A percentile compares a stretch with the other conserved stretches of the same genome.
Conservation (phyloP, 2,113 vertebrate species). For the Meleagris gallopavo region DNA sequence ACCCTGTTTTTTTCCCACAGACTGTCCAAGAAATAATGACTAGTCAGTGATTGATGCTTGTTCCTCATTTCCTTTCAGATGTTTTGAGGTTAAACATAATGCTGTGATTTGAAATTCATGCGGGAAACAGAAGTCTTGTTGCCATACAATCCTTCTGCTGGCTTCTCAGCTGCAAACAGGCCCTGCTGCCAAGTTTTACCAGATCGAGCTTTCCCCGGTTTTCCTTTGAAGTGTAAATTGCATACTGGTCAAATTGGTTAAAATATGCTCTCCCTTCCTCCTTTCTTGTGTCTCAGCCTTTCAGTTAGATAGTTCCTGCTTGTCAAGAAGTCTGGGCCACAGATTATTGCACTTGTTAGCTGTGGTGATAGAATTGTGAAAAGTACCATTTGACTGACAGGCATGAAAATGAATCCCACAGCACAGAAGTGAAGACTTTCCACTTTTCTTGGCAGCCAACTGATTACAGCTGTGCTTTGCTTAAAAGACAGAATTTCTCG, state of each 20-base stretch:
- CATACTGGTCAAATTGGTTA: constrained; percentile 33
- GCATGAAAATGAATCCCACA: constrained; percentile 34
- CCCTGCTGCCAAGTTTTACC: constrained; percentile 50
- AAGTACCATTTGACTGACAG: constrained; percentile 11
- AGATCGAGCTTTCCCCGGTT: constrained; percentile 31
- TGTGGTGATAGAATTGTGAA: background rate
- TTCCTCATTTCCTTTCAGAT: background rate
- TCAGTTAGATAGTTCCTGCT: constrained; percentile 7
- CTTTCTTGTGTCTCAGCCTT: background rate
- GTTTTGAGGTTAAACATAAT: constrained; percentile 46
- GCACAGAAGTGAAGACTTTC: constrained; percentile 26
- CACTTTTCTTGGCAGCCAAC: constrained; percentile 32
- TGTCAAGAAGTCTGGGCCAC: constrained; percentile 13
- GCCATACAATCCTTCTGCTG: constrained; percentile 55
- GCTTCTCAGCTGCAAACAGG: constrained; percentile 58
- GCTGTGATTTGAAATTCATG: constrained; percentile 23
- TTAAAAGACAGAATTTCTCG: constrained; percentile 28
- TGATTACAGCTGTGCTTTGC: constrained; percentile 43
- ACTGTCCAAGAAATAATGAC: constrained; percentile 23
- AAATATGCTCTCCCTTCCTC: background rate
- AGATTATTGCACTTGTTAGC: constrained; percentile 42
- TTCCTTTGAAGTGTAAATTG: constrained; percentile 52
- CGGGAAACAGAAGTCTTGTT: constrained; percentile 51
- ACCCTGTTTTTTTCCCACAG: background rate
- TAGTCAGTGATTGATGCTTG: background rate